Evolutionary conservation across 64 coral and sea anemone genomes (phyloP), one percentile per base, ranked within the genome.

Genomic region (Stichodactyla helianthus): DNA sequence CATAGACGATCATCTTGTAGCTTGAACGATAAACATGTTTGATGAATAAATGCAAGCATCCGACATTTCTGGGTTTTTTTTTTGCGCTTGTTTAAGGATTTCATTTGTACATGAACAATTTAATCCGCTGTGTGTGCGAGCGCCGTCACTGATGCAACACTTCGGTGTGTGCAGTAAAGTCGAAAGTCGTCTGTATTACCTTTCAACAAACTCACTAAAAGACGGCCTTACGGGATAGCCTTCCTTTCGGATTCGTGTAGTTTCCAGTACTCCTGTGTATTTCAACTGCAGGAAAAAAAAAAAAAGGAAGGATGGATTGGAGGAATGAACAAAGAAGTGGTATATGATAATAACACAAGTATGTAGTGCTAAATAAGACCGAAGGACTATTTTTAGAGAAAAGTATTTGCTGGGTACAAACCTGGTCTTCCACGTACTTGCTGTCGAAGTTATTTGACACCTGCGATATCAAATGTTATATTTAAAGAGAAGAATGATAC

Each of bases 261-360:
- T 95, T 63, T 95, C 94, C 55, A 95, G 78, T 6, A 95, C 91
- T 2, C 94, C 94, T 7, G 94, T 95, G 68, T 95, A 95, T 6
- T 79, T 84, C 44, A 95, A 61, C 94, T 95, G 50, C 51, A 19
- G 53, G 76, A 19, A 28, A 82, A 80, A 12, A 31, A 7, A 83
- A 65, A 22, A 6, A 13, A n/a, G 19, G 35, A 44, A 44, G 35
- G 35, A 44, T 3, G 35, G 35, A 44, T 44, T 1, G 4, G 35
- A 44, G 35, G 35, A 3, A 44, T 44, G 2, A 44, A 44, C 35
- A 44, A 44, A 44, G 35, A 44, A 44, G 35, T 44, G 35, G 1
- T 44, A 44, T 44, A 44, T 44, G 35, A 44, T 44, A 44, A 44
- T 44, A 1, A 44, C 4, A 44, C 35, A 44, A 44, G 35, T 44